Conservation (phyloP, 2,888 invertebrate species). For the Drosophila flavopinicola region DNA sequence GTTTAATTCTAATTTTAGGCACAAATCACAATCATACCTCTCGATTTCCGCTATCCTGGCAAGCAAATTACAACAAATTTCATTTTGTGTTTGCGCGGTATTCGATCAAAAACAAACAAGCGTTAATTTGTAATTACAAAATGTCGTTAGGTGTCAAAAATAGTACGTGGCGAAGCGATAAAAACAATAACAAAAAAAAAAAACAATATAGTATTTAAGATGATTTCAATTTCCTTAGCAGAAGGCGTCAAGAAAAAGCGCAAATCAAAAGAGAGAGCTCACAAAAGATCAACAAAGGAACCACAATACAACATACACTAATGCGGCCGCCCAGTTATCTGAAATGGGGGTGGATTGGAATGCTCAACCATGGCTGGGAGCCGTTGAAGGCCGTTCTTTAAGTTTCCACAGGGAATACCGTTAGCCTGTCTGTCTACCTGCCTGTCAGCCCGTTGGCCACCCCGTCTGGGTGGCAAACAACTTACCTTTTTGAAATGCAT, state of each 20-base stretch:
- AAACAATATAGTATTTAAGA: no score
- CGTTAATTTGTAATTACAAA: conserved; percentile 66
- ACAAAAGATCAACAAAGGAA: conserved; percentile 8
- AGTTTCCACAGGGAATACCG: conserved; percentile 1
- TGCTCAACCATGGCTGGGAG: conserved; percentile 2
- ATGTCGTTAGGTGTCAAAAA: conserved; percentile 38
- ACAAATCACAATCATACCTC: conserved; percentile 86
- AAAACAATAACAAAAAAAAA: conserved; percentile 19
- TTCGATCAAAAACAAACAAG: no score
- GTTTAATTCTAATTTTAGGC: conserved; percentile 79
- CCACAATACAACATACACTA: conserved; percentile 24
- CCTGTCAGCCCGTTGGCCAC: conserved; percentile 9
- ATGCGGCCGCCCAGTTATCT: conserved; percentile 26
- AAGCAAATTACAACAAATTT: conserved; percentile 85
- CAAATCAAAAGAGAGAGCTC: conserved; percentile 18
- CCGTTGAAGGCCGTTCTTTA: conserved; percentile 4
- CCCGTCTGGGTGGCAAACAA: conserved; percentile 13
- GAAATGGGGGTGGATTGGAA: conserved; percentile 9
- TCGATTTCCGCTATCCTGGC: conserved; percentile 90
- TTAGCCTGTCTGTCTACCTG: no score
- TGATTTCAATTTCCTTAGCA: conserved; percentile 10
- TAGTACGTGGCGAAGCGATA: conserved; percentile 39
- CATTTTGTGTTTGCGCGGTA: conserved; percentile 77
- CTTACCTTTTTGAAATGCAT: conserved; percentile 99
- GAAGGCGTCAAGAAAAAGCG: conserved; percentile 18